Evolutionary conservation across 2,888 invertebrate species (phyloP), one percentile per base, ranked within the genome.

Genomic region (Philaethria dido): DNA sequence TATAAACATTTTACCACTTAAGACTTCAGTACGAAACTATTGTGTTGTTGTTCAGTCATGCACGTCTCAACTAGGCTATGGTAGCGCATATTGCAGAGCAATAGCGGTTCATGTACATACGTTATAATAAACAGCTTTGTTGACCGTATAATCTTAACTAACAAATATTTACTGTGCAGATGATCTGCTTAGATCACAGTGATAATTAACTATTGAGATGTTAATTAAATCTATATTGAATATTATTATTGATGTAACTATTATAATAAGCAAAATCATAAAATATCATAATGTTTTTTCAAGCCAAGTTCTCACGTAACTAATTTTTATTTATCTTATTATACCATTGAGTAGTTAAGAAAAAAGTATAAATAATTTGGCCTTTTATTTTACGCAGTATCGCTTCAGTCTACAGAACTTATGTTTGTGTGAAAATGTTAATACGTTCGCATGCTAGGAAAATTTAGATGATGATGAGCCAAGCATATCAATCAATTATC

Each of bases 121-220:
- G 29, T 52, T 9, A n/a, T n/a, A 29, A n/a, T 29, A 29, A 8
- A 52, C 29, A 29, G 29, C 29, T 16, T 16, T 29, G 50, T 16
- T 16, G 11, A 52, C n/a, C 1, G n/a, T 25, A 50, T 29, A 52
- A 52, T 52, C 29, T 52, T 29, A 52, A 2, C 29, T 52, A n/a
- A 4, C 50, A 52, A 52, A 52, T 52, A 52, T 52, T 52, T 52
- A 11, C 29, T 52, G 29, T 52, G 50, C 50, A 52, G 50, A 52
- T 52, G 29, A 52, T 25, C 29, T 29, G 22, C 50, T 50, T 13
- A 29, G 29, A 16, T 6, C 16, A 29, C 50, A 29, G 16, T 16
- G 1, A 48, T 48, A 52, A 29, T 29, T 29, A 52, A 29, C 16
- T 50, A 9, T 50, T 52, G 22, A 52, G 29, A 9, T 52, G 16